Evolutionary conservation across 2,888 invertebrate species (phyloP).

Genomic region (Sminthurinus aureus): DNA sequence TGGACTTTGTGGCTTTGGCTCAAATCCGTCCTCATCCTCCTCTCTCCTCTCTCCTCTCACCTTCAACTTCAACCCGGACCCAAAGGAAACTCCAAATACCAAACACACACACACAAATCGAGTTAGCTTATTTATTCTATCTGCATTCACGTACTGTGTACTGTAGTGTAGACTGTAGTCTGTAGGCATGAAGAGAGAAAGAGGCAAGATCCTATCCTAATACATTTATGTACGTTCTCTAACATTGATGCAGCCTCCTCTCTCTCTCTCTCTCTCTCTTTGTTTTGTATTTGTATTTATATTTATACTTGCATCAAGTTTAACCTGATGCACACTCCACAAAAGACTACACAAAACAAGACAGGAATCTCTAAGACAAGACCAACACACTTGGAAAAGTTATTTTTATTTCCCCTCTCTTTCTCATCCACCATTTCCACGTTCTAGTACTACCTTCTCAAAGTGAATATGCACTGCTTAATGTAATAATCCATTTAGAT

Average conservation of each 20-base stretch:
- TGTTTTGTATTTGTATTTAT: not conserved
- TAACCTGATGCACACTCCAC: too few relatives aligned
- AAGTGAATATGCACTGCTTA: too few relatives aligned
- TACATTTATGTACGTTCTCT: not conserved
- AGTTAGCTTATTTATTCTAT: not conserved
- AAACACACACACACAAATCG: not conserved
- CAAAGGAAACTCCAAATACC: not conserved
- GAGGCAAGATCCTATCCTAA: not conserved
- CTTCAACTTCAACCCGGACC: not conserved
- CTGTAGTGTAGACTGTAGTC: not conserved
- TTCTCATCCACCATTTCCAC: not conserved
- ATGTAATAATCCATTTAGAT: too few relatives aligned
- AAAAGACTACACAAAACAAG: not conserved
- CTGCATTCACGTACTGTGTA: not conserved
- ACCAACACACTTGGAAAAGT: not conserved
- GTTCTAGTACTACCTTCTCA: not conserved
- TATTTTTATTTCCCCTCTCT: conserved; percentile 16
- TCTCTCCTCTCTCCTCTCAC: not conserved
- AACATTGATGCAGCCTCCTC: not conserved
- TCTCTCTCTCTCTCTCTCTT: not conserved
- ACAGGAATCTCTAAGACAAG: not conserved
- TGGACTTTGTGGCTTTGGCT: not conserved
- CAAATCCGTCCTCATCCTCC: not conserved
- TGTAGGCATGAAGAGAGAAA: too few relatives aligned
- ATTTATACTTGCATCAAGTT: not conserved